Evolutionary conservation across 2,888 invertebrate species (phyloP), one percentile per base, ranked within the genome.

Genomic region (Athalia cordata): DNA sequence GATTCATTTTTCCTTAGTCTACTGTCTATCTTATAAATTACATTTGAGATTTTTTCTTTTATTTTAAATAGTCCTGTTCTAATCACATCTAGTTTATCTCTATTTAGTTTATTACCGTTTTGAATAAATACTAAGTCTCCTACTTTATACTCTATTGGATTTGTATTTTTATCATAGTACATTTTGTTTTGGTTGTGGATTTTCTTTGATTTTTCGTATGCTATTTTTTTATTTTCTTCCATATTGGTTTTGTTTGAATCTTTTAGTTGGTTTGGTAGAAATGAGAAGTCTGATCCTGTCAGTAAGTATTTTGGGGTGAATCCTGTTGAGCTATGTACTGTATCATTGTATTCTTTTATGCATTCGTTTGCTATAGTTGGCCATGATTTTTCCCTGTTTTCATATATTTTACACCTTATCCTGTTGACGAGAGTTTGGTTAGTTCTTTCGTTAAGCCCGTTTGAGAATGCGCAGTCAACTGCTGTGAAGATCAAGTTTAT

Each of bases 401-500:
- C 78, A 67, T 80, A 80, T 29, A 79, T 81, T 78, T 78, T 79
- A 50, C 82, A 82, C 65, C 81, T 78, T 43, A 82, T 81, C 15
- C 67, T 67, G 13, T 66, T 66, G 3, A 49, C 49, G 4, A 66
- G 8, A 4, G 66, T 49, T 11, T 81, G 81, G 52, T 81, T 80
- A n/a, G 81, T 70, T 61, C 81, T 77, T 78, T 81, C 82, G 4
- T 72, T 72, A 3, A 72, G 59, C 9, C 57, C 61, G 4, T 67
- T 67, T 5, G 67, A 67, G 4, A 8, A 67, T 8, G 67, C 49
- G 55, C 80, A 79, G 72, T 83, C 79, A 43, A 81, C 79, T 55
- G 81, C 80, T 9, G 83, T 83, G 75, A 82, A 83, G 45, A 83
- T 66, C 62, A 82, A 45, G 49, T 72, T 75, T 64, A 83, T 83